Base-by-base conservation (phyloP, 2,113 vertebrate genomes). In the Clupea harengus region DNA sequence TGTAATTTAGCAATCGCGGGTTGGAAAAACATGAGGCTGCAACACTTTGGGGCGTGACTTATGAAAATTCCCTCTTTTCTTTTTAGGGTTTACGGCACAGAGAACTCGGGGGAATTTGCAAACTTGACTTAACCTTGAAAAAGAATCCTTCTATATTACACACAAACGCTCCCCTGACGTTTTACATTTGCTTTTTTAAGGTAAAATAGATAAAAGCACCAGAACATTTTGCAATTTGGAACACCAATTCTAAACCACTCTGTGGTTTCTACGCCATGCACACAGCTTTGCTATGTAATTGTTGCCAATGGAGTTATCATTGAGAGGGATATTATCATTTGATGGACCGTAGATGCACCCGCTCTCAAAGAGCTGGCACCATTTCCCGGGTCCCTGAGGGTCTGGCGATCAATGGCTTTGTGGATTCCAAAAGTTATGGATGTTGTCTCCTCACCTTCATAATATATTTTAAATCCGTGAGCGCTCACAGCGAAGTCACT, bases 401-500 rank as follows among this genome's bases (percentile, higher is more conserved):
- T 2, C 11, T 44, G 32, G 45, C 18, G 80, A 3, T 50, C 57
- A 57, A 87, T 17, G 50, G 72, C 28, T 46, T 83, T 87, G 83
- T 32, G 64, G 28, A 13, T 75, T 75, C 67, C 67, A 75, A 50
- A 90, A 86, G 85, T 57, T 64, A 83, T 5, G 87, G 67, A 50
- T 81, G 86, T 86, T 86, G 25, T 6, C 83, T 80, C 4, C 72
- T 87, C 87, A 82, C 97, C 98, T 99, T 99, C 97, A 92, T 99
- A 99, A 91, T 95, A 97, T 85, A 96, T 97, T 93, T 99, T 99
- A 95, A 99, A 99, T 89, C 98, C 98, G 86, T 99, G 98, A 89
- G 98, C 98, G 88, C 98, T 99, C 88, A 99, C 98, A 85, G 98
- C 98, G 93, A 99, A 99, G 91, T 99, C 98, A 92, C 98, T 99